These are phyloP conservation scores for Dicentrarchus labrax DNA, from an alignment of 2,113 vertebrate species.

Conservation along the genomic window DNA sequence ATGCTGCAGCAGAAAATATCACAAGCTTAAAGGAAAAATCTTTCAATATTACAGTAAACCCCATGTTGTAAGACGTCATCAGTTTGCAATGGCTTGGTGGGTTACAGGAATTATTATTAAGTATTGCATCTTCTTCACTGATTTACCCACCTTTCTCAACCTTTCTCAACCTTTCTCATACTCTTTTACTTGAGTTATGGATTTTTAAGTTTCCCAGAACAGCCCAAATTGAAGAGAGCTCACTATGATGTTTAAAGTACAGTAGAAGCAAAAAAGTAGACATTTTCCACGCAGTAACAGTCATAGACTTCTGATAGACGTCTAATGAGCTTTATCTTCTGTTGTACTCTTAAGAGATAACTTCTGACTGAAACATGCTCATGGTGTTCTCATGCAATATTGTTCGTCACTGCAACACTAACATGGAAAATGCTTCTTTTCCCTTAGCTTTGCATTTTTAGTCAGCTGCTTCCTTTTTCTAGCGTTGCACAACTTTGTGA, in stretches of 20 bases:
- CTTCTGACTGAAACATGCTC: background rate
- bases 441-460: conserved; percentile 49
- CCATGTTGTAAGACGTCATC: conserved; percentile 6
- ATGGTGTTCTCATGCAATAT: background rate
- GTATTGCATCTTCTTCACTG: background rate
- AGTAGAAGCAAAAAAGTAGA: background rate
- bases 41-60: background rate
- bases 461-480: conserved; percentile 55
- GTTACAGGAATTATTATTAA: conserved; percentile 33
- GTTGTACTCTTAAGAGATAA: background rate
- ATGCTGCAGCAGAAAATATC: conserved; percentile 47
- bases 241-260: background rate
- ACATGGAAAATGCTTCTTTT: conserved; percentile 57
- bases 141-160: background rate
- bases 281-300: background rate
- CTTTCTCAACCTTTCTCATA: background rate
- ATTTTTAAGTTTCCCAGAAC: conserved; percentile 17
- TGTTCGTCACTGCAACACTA: background rate
- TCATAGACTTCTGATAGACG: background rate
- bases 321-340: too few species aligned
- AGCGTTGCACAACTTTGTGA: conserved; percentile 42
- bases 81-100: background rate
- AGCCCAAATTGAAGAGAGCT: background rate
- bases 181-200: conserved; percentile 6
- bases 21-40: conserved; percentile 34